Evolutionary conservation across 2,888 invertebrate species (phyloP), one percentile per base, ranked within the genome.

Genomic region (Liodrosophila aerea): DNA sequence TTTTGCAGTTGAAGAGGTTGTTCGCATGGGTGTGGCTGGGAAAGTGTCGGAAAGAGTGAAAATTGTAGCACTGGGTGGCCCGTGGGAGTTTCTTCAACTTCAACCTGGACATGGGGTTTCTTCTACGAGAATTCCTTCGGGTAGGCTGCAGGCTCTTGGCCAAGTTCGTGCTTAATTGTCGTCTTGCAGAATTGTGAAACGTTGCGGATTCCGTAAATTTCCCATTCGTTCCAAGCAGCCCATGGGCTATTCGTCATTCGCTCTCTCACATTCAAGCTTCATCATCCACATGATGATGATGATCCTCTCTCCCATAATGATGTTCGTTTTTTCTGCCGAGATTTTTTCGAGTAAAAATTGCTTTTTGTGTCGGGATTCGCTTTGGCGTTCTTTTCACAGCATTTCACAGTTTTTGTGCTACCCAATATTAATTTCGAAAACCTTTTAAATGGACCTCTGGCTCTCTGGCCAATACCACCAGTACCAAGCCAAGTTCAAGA

Each of bases 171-270:
- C 87, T 86, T 87, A 87, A 87, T 87, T 87, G 87, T 87, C 78
- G 84, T 80, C 85, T 85, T 78, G 85, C 76, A 73, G 76, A 87
- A 87, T 87, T 85, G 69, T 64, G 76, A 57, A 63, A 65, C 64
- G 73, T 71, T 58, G 76, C 76, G 82, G 85, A 82, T 82, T 84
- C 82, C 84, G 76, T 78, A 84, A 74, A 82, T 82, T 78, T 78
- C 71, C 56, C 69, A 82, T 84, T 82, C 78, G 84, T 84, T 84
- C 76, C 84, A 57, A 71, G 49, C 50, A 60, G 52, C 56, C 81
- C 46, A 77, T 81, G 80, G 76, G 87, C 82, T 84, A 87, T 87
- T 86, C 87, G 86, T 87, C 87, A 87, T 86, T 82, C 87, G 87
- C 81, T 85, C 27, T n/a, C 37, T n/a, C n/a, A 8, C 47, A 45